Evolutionary conservation across 2,113 vertebrate species (phyloP).

Genomic region (Mus pahari): DNA sequence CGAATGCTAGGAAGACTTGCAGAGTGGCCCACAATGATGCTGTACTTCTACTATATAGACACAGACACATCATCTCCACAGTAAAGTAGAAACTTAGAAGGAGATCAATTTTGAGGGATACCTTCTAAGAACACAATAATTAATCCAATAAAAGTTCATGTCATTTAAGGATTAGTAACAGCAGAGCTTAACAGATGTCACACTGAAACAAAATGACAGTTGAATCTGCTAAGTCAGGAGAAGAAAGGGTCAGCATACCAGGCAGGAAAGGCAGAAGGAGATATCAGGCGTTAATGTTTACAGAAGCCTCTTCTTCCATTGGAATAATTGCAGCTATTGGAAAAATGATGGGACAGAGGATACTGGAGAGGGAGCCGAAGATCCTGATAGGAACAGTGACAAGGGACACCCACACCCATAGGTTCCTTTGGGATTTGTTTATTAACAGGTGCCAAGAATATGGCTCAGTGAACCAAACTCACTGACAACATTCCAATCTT

Average conservation of each 20-base stretch:
- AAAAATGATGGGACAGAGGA: neutral
- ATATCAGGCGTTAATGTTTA: neutral
- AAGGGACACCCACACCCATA: neutral
- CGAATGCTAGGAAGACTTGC: neutral
- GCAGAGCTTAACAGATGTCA: neutral
- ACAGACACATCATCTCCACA: neutral
- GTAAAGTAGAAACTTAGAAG: neutral
- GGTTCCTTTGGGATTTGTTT: neutral
- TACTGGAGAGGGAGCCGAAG: neutral
- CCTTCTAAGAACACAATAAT: neutral
- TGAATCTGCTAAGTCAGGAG: neutral
- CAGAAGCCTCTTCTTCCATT: neutral
- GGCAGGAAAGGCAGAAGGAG: neutral
- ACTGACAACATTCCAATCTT: neutral
- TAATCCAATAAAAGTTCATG: neutral
- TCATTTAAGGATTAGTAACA: slow-evolving; percentile 17
- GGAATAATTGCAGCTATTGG: neutral
- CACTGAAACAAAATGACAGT: neutral
- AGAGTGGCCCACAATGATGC: accelerated
- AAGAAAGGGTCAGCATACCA: too few species aligned
- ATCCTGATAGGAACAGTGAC: neutral
- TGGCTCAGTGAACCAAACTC: neutral
- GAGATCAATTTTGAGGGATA: neutral
- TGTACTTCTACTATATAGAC: neutral
- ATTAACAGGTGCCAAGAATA: neutral